Evolutionary conservation across 2,113 vertebrate genomes (phyloP).

Genomic region (Ptilonorhynchus violaceus): DNA sequence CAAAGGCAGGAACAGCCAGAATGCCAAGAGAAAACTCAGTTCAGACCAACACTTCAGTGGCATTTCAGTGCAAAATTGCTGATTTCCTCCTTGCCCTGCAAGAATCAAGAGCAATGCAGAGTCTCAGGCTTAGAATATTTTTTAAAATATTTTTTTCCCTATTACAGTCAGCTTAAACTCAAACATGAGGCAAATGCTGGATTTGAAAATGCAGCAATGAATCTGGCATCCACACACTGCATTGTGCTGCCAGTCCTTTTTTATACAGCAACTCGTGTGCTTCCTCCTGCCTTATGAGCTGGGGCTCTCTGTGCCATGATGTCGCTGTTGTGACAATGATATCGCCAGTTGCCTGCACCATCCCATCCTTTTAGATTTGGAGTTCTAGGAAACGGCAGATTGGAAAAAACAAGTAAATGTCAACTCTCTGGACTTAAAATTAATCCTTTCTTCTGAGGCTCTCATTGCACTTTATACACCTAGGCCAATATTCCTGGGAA

Average conservation of each 20-base stretch:
- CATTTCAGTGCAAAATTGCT: not conserved
- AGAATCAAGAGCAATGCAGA: not conserved
- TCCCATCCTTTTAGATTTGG: slow-evolving; percentile 2
- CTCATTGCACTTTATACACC: not conserved
- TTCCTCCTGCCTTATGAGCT: slow-evolving; percentile 23
- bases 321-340: slow-evolving; percentile 15
- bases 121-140: not conserved
- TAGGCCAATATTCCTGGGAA: not conserved
- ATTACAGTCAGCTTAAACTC: not conserved
- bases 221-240: not conserved
- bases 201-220: slow-evolving; percentile 33
- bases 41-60: not conserved
- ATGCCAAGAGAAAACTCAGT: not conserved
- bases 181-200: slow-evolving; percentile 19
- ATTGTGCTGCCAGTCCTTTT: slow-evolving; percentile 62
- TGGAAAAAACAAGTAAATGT: slow-evolving; percentile 54
- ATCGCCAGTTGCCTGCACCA: slow-evolving; percentile 22
- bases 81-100: not conserved
- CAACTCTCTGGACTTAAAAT: slow-evolving; percentile 37
- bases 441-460: not conserved
- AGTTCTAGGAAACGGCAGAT: slow-evolving; percentile 43
- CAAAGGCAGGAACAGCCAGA: not conserved
- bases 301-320: slow-evolving; percentile 24
- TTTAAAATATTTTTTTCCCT: not conserved
- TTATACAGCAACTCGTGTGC: slow-evolving; percentile 36